Conservation (phyloP, 23 tunicate genomes). For the Diplosoma virens region DNA sequence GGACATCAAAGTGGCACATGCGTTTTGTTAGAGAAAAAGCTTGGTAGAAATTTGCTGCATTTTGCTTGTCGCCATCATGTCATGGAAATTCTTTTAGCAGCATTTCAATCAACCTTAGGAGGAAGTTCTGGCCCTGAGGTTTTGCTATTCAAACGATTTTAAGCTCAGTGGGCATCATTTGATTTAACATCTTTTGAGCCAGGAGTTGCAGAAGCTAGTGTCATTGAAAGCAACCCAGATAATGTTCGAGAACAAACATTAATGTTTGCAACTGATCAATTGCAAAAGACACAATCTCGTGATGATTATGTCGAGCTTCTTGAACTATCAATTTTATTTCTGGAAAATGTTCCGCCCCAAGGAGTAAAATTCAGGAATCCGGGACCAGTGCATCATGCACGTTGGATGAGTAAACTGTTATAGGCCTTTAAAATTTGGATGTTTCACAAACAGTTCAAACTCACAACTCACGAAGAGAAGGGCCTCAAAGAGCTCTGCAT, state of each 20-base stretch:
- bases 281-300: slow-evolving; percentile 5
- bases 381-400: slow-evolving; percentile 22
- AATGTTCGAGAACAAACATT: too few relatives aligned
- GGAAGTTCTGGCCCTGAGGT: slow-evolving; percentile 33
- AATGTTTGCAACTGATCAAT: slow-evolving; percentile 5
- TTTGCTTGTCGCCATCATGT: slow-evolving; percentile 27
- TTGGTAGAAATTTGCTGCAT: slow-evolving; percentile 1
- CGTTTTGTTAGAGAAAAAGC: slow-evolving; percentile 8
- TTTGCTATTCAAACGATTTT: slow-evolving; percentile 26
- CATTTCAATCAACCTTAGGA: slow-evolving; percentile 8
- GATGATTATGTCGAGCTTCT: slow-evolving; percentile 10
- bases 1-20: too few relatives aligned
- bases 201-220: not conserved
- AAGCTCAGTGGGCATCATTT: slow-evolving; percentile 2
- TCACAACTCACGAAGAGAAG: slow-evolving; percentile 2
- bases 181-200: not conserved
- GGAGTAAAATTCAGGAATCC: slow-evolving; percentile 11
- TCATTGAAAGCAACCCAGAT: too few relatives aligned
- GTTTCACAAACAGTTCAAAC: slow-evolving; percentile 20
- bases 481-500: not conserved
- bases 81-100: slow-evolving; percentile 20
- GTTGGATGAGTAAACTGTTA: slow-evolving; percentile 12
- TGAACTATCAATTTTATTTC: slow-evolving; percentile 11
- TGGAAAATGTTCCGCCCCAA: slow-evolving; percentile 1
- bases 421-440: slow-evolving; percentile 10